Conservation (phyloP, 2,888 invertebrate species). For the Strigamia maritima region DNA sequence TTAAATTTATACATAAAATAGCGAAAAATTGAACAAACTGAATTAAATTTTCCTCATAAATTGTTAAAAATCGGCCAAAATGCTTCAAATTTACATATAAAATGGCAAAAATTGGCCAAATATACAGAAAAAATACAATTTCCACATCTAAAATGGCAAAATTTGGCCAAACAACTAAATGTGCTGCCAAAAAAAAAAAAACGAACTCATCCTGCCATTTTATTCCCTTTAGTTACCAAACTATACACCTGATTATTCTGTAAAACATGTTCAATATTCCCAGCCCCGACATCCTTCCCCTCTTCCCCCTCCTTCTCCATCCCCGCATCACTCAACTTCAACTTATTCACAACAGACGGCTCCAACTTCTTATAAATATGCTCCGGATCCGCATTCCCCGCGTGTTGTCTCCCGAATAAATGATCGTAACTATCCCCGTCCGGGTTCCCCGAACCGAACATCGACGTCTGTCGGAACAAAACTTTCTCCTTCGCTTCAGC, state of each 20-base stretch:
- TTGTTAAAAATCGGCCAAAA: too few species aligned
- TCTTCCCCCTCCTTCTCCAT: neutral
- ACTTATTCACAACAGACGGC: neutral
- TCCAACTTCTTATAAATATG: conserved; percentile 36
- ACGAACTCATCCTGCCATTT: neutral
- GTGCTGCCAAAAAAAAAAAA: neutral
- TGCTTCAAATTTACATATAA: too few species aligned
- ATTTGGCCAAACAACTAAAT: neutral
- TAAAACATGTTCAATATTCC: conserved; percentile 35
- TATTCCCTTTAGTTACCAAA: conserved; percentile 25
- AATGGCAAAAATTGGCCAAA: neutral
- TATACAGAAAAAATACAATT: too few species aligned
- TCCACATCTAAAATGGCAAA: neutral
- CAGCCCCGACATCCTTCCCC: neutral
- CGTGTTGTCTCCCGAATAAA: conserved; percentile 6
- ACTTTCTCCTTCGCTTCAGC: neutral
- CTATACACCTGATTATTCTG: conserved; percentile 40
- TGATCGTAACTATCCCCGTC: conserved; percentile 36
- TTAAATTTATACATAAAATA: too few species aligned
- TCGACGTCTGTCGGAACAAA: neutral
- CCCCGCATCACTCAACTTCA: neutral
- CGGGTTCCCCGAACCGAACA: neutral
- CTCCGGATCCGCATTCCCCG: neutral
- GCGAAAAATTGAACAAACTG: too few species aligned
- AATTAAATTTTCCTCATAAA: too few species aligned